These are phyloP conservation scores for Burhinus bistriatus DNA, from an alignment of 2,113 vertebrate species.

Conservation along the genomic window DNA sequence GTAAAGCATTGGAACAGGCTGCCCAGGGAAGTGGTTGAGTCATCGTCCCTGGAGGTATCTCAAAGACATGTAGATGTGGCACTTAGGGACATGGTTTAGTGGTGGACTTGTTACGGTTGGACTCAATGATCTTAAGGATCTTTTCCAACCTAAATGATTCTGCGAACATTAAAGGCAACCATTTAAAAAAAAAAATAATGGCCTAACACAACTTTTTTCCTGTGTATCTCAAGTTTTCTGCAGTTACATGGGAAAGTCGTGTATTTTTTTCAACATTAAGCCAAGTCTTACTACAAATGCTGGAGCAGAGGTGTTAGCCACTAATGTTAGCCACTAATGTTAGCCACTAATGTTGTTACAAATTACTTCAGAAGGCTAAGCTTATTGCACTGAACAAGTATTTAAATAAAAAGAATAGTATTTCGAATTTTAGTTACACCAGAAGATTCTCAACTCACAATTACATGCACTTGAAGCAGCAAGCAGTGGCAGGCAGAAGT, in stretches of 20 bases:
- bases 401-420: not conserved
- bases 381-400: not conserved
- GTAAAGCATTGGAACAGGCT: not conserved
- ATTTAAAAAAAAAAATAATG: accelerated
- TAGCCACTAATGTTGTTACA: not conserved
- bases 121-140: accelerated
- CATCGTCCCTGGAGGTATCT: not conserved
- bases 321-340: not conserved
- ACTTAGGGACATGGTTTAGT: not conserved
- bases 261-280: not conserved
- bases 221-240: not conserved
- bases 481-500: not conserved
- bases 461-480: not conserved
- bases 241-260: accelerated
- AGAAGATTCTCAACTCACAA: not conserved
- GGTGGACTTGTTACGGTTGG: not conserved
- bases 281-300: not conserved
- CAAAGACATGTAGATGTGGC: accelerated
- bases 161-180: not conserved
- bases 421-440: not conserved
- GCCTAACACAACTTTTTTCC: not conserved
- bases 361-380: not conserved
- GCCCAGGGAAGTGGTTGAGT: not conserved
- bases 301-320: not conserved
- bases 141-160: not conserved